Evolutionary conservation across 2,113 vertebrate genomes (phyloP), one percentile per base, ranked within the genome.

Genomic region (Chaetura pelagica): DNA sequence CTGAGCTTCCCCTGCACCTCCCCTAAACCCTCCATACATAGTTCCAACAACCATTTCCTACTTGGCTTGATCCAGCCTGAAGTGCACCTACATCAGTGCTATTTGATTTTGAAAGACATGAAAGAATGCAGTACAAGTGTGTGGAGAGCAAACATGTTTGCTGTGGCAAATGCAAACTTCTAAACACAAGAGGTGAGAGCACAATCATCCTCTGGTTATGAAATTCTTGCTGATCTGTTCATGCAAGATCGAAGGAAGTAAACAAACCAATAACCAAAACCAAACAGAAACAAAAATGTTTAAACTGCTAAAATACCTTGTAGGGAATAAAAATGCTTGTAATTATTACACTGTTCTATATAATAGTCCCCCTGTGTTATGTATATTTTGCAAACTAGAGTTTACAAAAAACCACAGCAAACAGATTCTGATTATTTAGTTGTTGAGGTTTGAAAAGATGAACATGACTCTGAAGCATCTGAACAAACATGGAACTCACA

Each of bases 371-470:
- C 9, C 89, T 86, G 92, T 93, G 83, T 91, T 94, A 87, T 80
- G 95, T 72, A 40, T 74, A 89, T 75, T 87, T 90, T 88, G 87
- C 89, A 93, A 96, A 85, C 67, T 38, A 19, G 23, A 32, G 23
- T 78, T 90, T 49, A 76, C 38, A 61, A 75, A 87, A 84, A 52
- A 54, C 5, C 8, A 69, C 5, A 54, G 44, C 81, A 92, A 97
- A 97, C 51, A 95, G 87, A 87, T 79, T 27, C 86, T 95, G 94
- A 91, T 96, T 92, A 91, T 92, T 86, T 94, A 73, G 73, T 4
- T 66, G 83, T 51, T 58, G 49, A 79, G 79, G 64, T 94, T 20
- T 89, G 84, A 76, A 51, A 91, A 96, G 92, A 95, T 57, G 94
- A 97, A 96, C 78, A 85, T 94, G 88, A 78, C 38, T 63, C 52